Evolutionary conservation across 1,140 invertebrate species (phyloP).

Genomic region (Nasonia vitripennis): DNA sequence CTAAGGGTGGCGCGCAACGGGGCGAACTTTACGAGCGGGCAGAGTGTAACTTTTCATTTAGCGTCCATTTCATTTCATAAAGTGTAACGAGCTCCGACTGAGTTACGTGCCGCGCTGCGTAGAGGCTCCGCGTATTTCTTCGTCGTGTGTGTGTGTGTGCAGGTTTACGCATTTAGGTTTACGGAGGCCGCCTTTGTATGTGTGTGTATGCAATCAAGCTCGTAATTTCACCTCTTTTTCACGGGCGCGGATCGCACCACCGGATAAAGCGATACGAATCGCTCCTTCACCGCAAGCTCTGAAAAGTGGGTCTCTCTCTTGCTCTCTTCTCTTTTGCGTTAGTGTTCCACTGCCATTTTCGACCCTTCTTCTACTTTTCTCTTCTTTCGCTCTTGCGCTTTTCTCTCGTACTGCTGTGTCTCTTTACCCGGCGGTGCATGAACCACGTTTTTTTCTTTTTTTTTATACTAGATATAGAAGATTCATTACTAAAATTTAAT

Average conservation of each 20-base stretch:
- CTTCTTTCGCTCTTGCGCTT: background rate
- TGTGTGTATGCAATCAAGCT: background rate
- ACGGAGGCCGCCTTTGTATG: background rate
- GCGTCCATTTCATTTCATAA: slow-evolving; percentile 59
- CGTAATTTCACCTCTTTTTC: slow-evolving; percentile 9
- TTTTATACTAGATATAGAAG: background rate
- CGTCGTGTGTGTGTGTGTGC: background rate
- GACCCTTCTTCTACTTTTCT: background rate
- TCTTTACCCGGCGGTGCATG: background rate
- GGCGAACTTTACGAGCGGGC: slow-evolving; percentile 50
- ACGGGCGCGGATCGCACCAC: slow-evolving; percentile 12
- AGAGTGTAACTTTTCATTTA: slow-evolving; percentile 60
- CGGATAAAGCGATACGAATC: slow-evolving; percentile 25
- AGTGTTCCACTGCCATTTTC: background rate
- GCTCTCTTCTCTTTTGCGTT: background rate
- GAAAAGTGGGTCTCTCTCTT: slow-evolving; percentile 16
- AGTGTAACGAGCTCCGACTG: slow-evolving; percentile 55
- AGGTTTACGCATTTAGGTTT: background rate
- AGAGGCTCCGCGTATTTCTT: background rate
- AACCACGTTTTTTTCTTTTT: background rate
- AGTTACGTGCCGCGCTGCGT: slow-evolving; percentile 19
- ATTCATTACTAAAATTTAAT: too few relatives aligned
- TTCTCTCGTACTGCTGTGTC: background rate
- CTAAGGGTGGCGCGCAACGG: background rate
- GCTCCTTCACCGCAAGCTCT: background rate